These are phyloP conservation scores for Charina bottae DNA, from an alignment of 2,113 vertebrate species.

Conservation along the genomic window DNA sequence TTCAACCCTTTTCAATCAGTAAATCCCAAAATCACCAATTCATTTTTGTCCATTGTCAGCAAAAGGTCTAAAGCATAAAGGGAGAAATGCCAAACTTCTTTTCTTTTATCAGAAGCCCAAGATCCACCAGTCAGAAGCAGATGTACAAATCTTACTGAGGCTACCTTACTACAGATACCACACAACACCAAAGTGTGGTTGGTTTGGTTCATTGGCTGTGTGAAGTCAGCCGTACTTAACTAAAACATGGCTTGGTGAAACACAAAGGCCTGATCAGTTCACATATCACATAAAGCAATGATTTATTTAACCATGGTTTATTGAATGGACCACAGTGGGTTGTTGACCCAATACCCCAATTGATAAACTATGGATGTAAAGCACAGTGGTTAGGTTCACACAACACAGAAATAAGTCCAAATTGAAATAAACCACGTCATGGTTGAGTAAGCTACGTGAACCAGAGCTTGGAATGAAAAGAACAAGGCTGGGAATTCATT, in stretches of 20 bases:
- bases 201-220: neutral
- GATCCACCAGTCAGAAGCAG: neutral
- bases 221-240: neutral
- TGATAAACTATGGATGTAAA: neutral
- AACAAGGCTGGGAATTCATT: neutral
- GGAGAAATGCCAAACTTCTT: neutral
- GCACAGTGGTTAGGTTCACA: neutral
- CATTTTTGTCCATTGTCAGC: neutral
- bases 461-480: neutral
- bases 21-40: neutral
- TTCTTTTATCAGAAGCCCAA: neutral
- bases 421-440: neutral
- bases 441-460: neutral
- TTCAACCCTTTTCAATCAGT: neutral
- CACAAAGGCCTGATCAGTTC: neutral
- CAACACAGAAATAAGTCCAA: neutral
- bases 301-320: neutral
- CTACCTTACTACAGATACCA: neutral
- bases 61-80: neutral
- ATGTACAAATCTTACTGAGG: neutral
- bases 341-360: neutral
- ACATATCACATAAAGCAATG: neutral
- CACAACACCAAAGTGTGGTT: neutral
- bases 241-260: neutral
- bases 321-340: neutral